phyloP scores from a whole-genome alignment of 1,140 invertebrate genomes.

The Myzus persicae region DNA sequence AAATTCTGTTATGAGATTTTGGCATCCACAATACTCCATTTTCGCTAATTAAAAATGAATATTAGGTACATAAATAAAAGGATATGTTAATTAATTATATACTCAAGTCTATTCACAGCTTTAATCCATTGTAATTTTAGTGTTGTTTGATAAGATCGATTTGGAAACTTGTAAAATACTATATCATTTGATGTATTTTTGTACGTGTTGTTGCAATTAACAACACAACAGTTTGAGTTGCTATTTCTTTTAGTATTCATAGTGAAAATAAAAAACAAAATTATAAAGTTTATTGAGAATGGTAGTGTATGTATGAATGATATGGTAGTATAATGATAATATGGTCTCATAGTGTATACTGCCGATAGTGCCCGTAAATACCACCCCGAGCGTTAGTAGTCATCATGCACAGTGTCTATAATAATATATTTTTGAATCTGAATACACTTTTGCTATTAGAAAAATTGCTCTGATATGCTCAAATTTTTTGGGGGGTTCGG shows the following conservation, averaged over 20 bases:
- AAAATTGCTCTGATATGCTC: too few relatives aligned
- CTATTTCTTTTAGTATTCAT: background rate
- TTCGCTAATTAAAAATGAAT: background rate
- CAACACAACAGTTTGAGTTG: slow-evolving; percentile 10
- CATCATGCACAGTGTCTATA: too few relatives aligned
- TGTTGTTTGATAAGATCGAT: background rate
- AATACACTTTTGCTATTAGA: too few relatives aligned
- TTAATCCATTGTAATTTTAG: background rate
- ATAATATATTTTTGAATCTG: too few relatives aligned
- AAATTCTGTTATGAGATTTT: background rate
- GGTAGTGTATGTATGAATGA: too few relatives aligned
- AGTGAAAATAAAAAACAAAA: background rate
- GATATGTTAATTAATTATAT: background rate
- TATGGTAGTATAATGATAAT: too few relatives aligned
- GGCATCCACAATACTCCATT: background rate
- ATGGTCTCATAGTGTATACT: too few relatives aligned
- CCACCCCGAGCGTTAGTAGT: too few relatives aligned
- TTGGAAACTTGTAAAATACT: background rate
- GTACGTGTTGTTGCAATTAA: background rate
- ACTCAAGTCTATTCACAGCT: background rate
- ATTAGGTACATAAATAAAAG: background rate
- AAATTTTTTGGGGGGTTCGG: too few relatives aligned
- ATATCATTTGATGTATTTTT: background rate
- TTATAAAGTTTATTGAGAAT: too few relatives aligned
- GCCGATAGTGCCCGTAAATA: too few relatives aligned